Base-by-base conservation (phyloP, 2,888 invertebrate species). In the Portevinia maculata region DNA sequence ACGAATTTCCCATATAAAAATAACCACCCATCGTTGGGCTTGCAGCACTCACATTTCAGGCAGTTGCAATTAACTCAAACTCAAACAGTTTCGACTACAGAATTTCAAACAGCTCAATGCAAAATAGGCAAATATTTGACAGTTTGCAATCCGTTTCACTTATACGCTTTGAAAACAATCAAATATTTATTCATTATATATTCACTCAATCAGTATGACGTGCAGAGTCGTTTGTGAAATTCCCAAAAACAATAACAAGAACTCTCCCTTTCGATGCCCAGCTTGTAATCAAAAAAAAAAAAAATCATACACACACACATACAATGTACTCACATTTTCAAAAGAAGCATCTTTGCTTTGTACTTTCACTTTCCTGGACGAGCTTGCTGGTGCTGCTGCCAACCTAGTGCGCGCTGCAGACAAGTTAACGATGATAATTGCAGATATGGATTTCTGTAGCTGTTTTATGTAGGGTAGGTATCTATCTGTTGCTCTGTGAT, bases 291-390 rank as follows among this genome's bases (percentile, higher is more conserved):
- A 21, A 32, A 48, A 32, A 19, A 11, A 44, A 3, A 41, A 6
- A 41, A 5, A 13, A 15, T 15, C 0, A 41, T 19, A 5, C 8
- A 44, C 11, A 19, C 11, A 48, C 17, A 34, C 24, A 34, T 15
- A 34, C 50, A 53, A 62, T 15, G 41, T 79, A 79, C 79, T 79
- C 69, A 79, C 79, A 74, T 69, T 79, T 79, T 79, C 48, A 79
- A 62, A 28, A 74, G 67, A 67, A 74, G 67, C 79, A 79, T 79
- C 62, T 64, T 53, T 69, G 41, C 52, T 44, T 62, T 74, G 55
- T 62, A 74, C 67, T 74, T 79, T 79, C 79, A 79, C 79, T 74
- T 79, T 74, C 41, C 13, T 74, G 59, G 37, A 41, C 21, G 69
- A 70, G 60, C 39, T 62, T 46, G 69, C 30, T 75, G 41, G 41